phyloP scores from a whole-genome alignment of 2,888 invertebrate genomes.

The Vandiemenella viatica region DNA sequence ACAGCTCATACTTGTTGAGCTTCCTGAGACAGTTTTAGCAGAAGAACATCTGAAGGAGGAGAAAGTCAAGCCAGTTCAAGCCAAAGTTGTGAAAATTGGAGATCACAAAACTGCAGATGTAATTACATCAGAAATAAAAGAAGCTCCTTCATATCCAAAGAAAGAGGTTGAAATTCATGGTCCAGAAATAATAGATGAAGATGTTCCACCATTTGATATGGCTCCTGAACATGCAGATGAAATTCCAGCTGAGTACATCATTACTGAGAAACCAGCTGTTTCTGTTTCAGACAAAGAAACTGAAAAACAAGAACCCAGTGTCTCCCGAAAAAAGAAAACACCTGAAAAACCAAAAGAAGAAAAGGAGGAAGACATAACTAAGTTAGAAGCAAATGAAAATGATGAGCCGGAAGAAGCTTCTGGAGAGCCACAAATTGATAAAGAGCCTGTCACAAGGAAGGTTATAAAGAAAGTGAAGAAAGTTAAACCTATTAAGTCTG shows the following conservation, averaged over 20 bases:
- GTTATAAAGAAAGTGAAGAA: conserved; percentile 15
- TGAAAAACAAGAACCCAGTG: neutral
- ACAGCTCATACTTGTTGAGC: conserved; percentile 8
- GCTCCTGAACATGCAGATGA: conserved; percentile 1
- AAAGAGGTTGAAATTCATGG: neutral
- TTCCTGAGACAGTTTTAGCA: neutral
- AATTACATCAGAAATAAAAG: neutral
- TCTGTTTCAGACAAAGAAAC: neutral
- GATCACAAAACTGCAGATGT: neutral
- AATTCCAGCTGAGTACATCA: neutral
- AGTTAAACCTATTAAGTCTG: conserved; percentile 17
- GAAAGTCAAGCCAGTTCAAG: neutral
- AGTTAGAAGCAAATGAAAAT: conserved; percentile 11
- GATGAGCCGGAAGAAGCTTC: conserved; percentile 18
- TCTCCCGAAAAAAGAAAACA: conserved; percentile 18
- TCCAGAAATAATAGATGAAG: neutral
- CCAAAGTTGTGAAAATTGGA: neutral
- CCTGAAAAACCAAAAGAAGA: conserved; percentile 3
- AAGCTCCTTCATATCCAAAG: neutral
- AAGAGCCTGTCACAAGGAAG: conserved; percentile 33
- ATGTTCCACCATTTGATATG: conserved; percentile 2
- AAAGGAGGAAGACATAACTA: neutral
- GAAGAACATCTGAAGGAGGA: neutral
- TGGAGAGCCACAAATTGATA: conserved; percentile 36
- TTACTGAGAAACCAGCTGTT: neutral